These are phyloP conservation scores for Ophioninae sp. DNA, from an alignment of 2,888 invertebrate genomes.

Conservation along the genomic window DNA sequence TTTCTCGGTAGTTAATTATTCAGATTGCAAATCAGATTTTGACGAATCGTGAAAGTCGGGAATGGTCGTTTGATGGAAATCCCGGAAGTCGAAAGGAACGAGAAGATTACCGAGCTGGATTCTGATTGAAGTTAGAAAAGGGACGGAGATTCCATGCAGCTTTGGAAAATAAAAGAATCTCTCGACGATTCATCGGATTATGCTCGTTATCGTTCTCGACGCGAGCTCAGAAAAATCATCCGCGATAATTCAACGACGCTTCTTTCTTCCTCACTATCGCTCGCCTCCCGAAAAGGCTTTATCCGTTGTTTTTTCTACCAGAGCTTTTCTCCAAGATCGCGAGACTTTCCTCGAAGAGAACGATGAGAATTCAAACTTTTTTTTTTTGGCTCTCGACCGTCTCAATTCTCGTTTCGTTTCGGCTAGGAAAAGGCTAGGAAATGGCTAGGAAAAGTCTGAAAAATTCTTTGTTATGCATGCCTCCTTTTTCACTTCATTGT, in stretches of 20 bases:
- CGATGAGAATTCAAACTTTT: neutral
- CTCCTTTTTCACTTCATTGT: too few relatives aligned
- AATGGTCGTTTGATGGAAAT: too few relatives aligned
- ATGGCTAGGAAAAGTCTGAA: too few relatives aligned
- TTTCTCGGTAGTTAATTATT: constrained; percentile 1
- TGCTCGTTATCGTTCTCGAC: constrained; percentile 57
- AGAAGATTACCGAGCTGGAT: neutral
- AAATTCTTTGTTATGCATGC: too few relatives aligned
- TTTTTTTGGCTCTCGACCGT: too few relatives aligned
- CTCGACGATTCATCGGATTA: constrained; percentile 69
- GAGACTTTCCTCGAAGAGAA: constrained; percentile 22
- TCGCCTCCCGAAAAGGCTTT: constrained; percentile 33
- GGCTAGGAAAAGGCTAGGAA: neutral
- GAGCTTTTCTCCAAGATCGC: constrained; percentile 2
- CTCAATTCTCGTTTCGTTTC: constrained; percentile 25
- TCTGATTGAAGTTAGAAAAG: neutral
- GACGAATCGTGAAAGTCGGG: neutral
- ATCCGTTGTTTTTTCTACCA: constrained; percentile 29
- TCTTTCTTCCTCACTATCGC: constrained; percentile 6
- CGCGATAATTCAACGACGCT: constrained; percentile 37
- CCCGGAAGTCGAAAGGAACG: neutral
- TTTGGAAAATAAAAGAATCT: constrained; percentile 41
- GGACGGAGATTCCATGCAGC: constrained; percentile 12
- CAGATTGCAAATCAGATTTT: neutral
- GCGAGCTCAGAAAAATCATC: constrained; percentile 19